Conservation (phyloP, 2,113 vertebrate species). For the Propithecus coquereli region DNA sequence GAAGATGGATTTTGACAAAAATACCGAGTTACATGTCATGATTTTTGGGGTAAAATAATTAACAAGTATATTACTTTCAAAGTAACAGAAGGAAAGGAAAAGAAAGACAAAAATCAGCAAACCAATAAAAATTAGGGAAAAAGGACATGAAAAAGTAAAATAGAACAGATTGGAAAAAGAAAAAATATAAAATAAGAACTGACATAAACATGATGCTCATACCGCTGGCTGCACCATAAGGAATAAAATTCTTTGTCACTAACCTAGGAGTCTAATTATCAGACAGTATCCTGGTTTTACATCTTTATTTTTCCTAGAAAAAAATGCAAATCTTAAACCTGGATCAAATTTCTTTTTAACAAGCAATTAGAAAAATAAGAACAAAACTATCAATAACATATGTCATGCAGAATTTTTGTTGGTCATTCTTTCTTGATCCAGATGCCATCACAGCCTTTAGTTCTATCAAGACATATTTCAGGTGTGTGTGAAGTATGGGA, state of each 20-base stretch:
- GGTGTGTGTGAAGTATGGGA: not conserved
- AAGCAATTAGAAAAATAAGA: not conserved
- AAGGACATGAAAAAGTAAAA: not conserved
- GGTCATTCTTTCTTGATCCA: not conserved
- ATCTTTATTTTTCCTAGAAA: too few relatives aligned
- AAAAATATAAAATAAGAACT: not conserved
- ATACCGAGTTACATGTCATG: too few relatives aligned
- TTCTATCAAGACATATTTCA: not conserved
- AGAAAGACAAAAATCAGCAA: not conserved
- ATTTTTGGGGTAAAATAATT: not conserved
- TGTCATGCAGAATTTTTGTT: not conserved
- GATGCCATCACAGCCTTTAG: not conserved
- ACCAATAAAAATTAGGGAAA: not conserved
- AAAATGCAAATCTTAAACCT: not conserved
- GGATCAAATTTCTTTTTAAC: not conserved
- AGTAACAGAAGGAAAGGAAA: not conserved
- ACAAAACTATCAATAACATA: not conserved
- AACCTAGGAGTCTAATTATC: too few relatives aligned
- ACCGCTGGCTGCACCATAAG: not conserved
- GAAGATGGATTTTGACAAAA: too few relatives aligned
- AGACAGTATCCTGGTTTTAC: too few relatives aligned
- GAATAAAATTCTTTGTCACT: too few relatives aligned
- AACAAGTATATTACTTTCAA: not conserved
- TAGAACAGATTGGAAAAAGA: not conserved
- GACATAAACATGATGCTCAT: not conserved